A percentile compares a stretch with the other conserved stretches of the same genome.
Conservation (phyloP, 2,888 invertebrate genomes). For the Machimus atricapillus region DNA sequence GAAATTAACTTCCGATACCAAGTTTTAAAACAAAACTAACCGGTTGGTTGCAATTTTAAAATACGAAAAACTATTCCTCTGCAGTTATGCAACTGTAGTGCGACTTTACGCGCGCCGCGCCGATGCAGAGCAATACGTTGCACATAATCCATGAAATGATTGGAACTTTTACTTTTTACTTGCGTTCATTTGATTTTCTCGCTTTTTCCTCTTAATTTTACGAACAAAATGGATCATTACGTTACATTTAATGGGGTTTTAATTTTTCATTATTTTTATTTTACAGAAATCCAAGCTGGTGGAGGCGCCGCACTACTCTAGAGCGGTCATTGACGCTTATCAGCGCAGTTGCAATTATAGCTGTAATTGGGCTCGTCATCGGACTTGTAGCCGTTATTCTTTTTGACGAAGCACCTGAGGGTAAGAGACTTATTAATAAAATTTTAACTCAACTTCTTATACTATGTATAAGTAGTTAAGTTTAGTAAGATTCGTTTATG, state of each 20-base stretch:
- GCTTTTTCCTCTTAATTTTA: neutral
- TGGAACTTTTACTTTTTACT: constrained; percentile 9
- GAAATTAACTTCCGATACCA: neutral
- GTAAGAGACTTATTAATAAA: constrained; percentile 49
- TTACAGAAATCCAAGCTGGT: constrained; percentile 82
- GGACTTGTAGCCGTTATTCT: constrained; percentile 67
- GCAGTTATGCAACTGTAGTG: neutral
- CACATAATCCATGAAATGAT: neutral
- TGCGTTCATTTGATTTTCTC: neutral
- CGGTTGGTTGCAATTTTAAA: neutral
- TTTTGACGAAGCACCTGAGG: constrained; percentile 54
- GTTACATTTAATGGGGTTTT: neutral
- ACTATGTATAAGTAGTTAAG: no score
- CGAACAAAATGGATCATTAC: neutral
- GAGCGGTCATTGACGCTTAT: constrained; percentile 73
- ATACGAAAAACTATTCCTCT: neutral
- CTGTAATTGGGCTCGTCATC: constrained; percentile 69
- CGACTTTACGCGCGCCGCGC: neutral
- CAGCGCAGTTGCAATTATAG: constrained; percentile 67
- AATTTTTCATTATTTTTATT: constrained; percentile 29
- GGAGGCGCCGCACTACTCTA: constrained; percentile 77
- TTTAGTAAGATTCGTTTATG: no score
- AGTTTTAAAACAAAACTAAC: neutral
- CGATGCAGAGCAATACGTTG: neutral
- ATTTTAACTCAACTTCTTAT: neutral